Evolutionary conservation across 2,888 invertebrate species (phyloP), one percentile per base, ranked within the genome.

Genomic region (Plagiodera versicolora): DNA sequence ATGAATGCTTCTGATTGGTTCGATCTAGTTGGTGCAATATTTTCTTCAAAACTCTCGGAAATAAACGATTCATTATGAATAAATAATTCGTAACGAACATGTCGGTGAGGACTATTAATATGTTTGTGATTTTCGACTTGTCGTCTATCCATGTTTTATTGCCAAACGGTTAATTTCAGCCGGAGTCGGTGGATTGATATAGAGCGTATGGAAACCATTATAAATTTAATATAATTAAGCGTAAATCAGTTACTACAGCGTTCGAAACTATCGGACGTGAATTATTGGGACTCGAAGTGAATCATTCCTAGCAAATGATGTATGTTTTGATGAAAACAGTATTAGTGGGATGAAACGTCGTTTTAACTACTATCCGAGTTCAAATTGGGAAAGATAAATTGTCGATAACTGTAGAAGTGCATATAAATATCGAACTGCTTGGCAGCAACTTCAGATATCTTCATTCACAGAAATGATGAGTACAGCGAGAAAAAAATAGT

Each of bases 181-280:
- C 6, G 55, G 50, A 60, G 60, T 57, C 47, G 55, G 61, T 51
- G 52, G 65, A 69, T 67, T 67, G 70, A 70, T 68, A 66, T 71
- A 71, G 67, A 67, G 65, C 67, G 63, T 58, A 69, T 60, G 70
- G 68, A 70, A 72, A 67, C 56, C 66, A 65, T 66, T 69, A 69
- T 70, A 72, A 72, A 70, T 72, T 70, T 60, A 61, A 63, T 60
- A 67, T 72, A 72, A 72, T 72, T 72, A 67, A 72, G 66, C 69
- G 67, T 72, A 72, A 68, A 68, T 72, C 71, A 70, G 63, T 70
- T 71, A 70, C 67, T 70, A 69, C 61, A 68, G 67, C 70, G 61
- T 68, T 67, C 64, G 58, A 67, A 67, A 65, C 59, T 67, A 67
- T 67, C 65, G 61, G 59, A 58, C 55, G 64, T 65, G 63, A 69